phyloP scores from a whole-genome alignment of 2,797 vertebrate species.

The Okamejei kenojei region DNA sequence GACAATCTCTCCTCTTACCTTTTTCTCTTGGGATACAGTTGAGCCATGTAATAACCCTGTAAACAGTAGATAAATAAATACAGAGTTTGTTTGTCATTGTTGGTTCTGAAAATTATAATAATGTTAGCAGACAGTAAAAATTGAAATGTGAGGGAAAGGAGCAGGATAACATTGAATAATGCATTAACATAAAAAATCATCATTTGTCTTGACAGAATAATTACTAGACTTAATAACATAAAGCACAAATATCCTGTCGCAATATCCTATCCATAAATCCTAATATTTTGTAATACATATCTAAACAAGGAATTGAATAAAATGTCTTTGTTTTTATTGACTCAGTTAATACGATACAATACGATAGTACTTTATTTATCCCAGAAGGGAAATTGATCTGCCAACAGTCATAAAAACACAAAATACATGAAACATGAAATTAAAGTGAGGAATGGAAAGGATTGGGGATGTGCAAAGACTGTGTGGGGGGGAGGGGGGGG shows the following conservation, averaged over 20 bases:
- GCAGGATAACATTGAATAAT: neutral
- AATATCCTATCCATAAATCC: neutral
- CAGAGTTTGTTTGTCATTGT: neutral
- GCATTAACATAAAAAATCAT: neutral
- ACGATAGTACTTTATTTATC: too few species aligned
- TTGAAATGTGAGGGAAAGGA: neutral
- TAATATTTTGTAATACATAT: neutral
- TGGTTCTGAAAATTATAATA: neutral
- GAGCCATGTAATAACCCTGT: neutral
- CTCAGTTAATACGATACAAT: neutral
- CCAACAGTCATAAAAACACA: too few species aligned
- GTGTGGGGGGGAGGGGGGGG: too few species aligned
- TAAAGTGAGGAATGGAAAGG: too few species aligned
- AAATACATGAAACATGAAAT: too few species aligned
- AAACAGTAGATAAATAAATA: neutral
- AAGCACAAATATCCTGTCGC: neutral
- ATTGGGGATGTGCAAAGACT: too few species aligned
- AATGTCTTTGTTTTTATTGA: neutral
- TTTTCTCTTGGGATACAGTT: neutral
- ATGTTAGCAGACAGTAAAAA: neutral
- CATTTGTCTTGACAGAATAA: neutral
- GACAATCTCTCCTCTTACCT: neutral
- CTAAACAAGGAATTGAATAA: neutral
- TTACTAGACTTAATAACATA: neutral
- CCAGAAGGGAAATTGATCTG: too few species aligned